Base-by-base conservation (phyloP, 2,888 invertebrate genomes). In the Acanthosepion esculentum region DNA sequence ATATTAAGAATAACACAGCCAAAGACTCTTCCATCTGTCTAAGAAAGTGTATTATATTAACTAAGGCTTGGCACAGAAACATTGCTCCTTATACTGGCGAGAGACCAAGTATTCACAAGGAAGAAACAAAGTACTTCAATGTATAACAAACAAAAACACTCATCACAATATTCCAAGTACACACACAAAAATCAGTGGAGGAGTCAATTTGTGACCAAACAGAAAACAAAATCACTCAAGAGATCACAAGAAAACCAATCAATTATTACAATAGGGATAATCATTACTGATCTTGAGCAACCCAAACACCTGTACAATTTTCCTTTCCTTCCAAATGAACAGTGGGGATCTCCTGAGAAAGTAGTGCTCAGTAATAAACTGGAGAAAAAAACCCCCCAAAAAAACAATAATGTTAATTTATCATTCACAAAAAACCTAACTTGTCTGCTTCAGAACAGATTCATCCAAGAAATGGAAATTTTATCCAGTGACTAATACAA, bases 1-100 rank as follows among this genome's bases (percentile, higher is more conserved):
- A 78, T 78, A 78, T 78, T 78, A 23, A 78, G n/a, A n/a, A 78
- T 12, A 78, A 78, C n/a, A 78, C n/a, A 78, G n/a, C n/a, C 33
- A n/a, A 78, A 78, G n/a, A 78, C n/a, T n/a, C 78, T 78, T 78
- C 78, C 78, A 78, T 78, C n/a, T 78, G 78, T 78, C n/a, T 78
- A 78, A 1, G n/a, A n/a, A n/a, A 78, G 78, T 59, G 59, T 23
- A 55, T 50, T 50, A 50, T 8, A 59, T 59, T 59, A 59, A 59
- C 23, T 59, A 15, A 78, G 78, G 12, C n/a, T 59, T 78, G 78
- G n/a, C n/a, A 78, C 15, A n/a, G 78, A 78, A n/a, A 78, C 15
- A 33, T 78, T 78, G n/a, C 78, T 78, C 78, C 78, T 78, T 78
- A n/a, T n/a, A 78, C n/a, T 78, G 78, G 78, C 78, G 15, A 78